phyloP scores from a whole-genome alignment of 2,797 vertebrate genomes.

The Strix occidentalis region DNA sequence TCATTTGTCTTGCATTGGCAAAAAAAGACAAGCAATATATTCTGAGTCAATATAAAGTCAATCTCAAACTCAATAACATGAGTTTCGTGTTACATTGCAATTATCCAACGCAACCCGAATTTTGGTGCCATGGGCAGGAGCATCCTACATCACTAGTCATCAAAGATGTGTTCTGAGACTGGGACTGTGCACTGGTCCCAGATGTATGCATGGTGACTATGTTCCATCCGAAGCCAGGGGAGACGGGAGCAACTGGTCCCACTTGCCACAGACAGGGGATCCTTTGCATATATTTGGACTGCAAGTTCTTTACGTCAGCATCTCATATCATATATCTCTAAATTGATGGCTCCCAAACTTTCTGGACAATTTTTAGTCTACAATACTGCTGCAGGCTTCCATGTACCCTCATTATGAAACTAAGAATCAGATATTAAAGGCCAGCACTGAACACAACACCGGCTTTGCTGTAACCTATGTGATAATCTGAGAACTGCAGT shows the following conservation, averaged over 20 bases:
- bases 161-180: background rate
- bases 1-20: background rate
- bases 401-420: background rate
- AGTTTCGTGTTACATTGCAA: background rate
- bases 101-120: background rate
- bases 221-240: background rate
- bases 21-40: background rate
- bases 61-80: background rate
- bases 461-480: background rate
- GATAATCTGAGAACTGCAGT: background rate
- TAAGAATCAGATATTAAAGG: background rate
- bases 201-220: fast-evolving
- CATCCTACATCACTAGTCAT: background rate
- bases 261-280: background rate
- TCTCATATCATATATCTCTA: background rate
- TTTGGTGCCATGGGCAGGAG: background rate
- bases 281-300: background rate
- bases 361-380: background rate
- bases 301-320: background rate
- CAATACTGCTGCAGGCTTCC: background rate
- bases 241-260: background rate
- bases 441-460: fast-evolving
- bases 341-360: background rate
- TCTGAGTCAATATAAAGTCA: background rate
- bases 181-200: background rate